Evolutionary conservation across 2,888 invertebrate genomes (phyloP).

Genomic region (Meteorus colon): DNA sequence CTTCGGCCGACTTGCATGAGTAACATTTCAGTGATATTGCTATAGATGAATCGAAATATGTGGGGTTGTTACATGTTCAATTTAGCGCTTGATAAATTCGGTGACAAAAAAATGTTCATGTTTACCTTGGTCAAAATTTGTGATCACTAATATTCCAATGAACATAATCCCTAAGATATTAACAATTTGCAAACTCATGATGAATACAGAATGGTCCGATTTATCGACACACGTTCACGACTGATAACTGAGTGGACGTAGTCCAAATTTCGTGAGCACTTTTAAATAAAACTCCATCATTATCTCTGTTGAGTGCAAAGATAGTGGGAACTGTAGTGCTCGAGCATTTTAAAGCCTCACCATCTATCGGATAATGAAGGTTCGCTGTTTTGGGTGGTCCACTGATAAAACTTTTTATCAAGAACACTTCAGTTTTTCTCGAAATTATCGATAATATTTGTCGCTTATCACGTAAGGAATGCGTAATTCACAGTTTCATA

Average conservation of each 20-base stretch:
- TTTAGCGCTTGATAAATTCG: not conserved
- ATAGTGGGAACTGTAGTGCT: not conserved
- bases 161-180: not conserved
- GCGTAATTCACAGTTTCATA: not conserved
- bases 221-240: not conserved
- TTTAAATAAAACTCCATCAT: not conserved
- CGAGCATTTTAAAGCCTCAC: not conserved
- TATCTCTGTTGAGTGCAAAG: not conserved
- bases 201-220: not conserved
- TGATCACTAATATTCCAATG: not conserved
- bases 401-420: not conserved
- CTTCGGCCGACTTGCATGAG: not conserved
- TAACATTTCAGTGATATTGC: slow-evolving; percentile 1
- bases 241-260: not conserved
- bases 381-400: not conserved
- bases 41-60: not conserved
- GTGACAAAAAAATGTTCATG: not conserved
- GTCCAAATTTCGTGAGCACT: not conserved
- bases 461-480: not conserved
- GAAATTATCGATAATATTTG: not conserved
- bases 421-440: not conserved
- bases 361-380: not conserved
- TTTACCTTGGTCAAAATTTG: slow-evolving; percentile 4
- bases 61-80: not conserved
- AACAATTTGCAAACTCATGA: not conserved